Base-by-base conservation (phyloP, 2,113 vertebrate species). In the Colinus virginianus region DNA sequence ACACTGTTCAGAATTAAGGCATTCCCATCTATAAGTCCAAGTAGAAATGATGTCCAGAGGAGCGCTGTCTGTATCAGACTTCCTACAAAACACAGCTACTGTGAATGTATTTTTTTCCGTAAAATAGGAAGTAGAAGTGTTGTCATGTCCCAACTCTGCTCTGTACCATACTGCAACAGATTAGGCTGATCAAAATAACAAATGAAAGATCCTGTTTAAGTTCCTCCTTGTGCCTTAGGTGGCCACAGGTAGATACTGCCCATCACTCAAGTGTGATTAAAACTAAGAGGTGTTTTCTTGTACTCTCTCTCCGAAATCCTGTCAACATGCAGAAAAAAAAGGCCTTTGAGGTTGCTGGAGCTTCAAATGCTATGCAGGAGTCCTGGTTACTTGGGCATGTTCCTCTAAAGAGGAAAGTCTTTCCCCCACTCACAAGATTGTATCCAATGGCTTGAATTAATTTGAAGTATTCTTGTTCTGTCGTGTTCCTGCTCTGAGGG, bases 41-140 rank as follows among this genome's bases (percentile, higher is more conserved):
- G 51, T 17, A 12, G 20, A 23, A 71, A 1, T 0, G 0, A 21
- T 28, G 48, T 8, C 43, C 34, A 21, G 11, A 7, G 22, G 22
- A 49, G 20, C 22, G 6, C 14, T 58, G 3, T 25, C 23, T 18
- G 2, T 68, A 16, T 46, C 38, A 90, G 43, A 38, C 6, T 71
- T 89, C 40, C 40, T 22, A 5, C n/a, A n/a, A 72, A 94, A n/a
- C n/a, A 13, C 1, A 2, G 9, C 19, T 46, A 16, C 21, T 51
- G 1, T 51, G 49, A 8, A 51, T 51, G 49, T 19, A 20, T 12
- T 58, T 55, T 78, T 46, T 15, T 75, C 25, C 71, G 30, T 61
- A 45, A 89, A 78, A 72, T 16, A 8, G 7, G 5, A 74, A 67
- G 48, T 51, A 34, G 30, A 89, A 59, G 3, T 17, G 14, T 15